Base-by-base conservation (phyloP, 2,797 vertebrate species). In the Peromyscus aztecus region DNA sequence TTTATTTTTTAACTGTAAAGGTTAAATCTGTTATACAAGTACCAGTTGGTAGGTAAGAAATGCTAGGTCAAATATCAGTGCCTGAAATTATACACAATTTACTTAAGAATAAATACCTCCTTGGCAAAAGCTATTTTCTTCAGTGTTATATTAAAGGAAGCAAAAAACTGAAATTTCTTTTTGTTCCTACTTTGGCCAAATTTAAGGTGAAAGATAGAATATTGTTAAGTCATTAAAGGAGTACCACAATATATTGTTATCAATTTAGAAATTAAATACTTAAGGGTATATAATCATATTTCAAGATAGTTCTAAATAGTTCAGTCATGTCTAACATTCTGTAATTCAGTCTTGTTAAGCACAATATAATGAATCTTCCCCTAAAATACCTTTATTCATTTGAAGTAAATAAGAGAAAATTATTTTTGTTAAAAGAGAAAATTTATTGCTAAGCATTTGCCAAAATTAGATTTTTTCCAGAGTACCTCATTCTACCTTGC, bases 1-100 rank as follows among this genome's bases (percentile, higher is more conserved):
- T 97, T 96, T 97, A 96, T 97, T 96, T 97, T 98, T 97, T 97
- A 97, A 96, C 46, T 98, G 94, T 97, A 97, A 98, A 97, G 97
- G 95, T 98, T 98, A 97, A 94, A 75, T 97, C 91, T 95, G 73
- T 94, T 92, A n/a, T 93, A 43, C 19, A 85, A 93, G 55, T 94
- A 95, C 95, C 94, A 91, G 46, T 34, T 96, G 90, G 91, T 95
- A 92, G 91, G 89, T 94, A 97, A 78, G 84, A 96, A 97, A 97
- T 97, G 91, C 97, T 98, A 94, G 96, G 82, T 96, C 55, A 96
- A 96, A 76, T 76, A 78, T 90, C 59, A 87, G 52, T 97, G 24
- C 52, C 97, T 94, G 80, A 88, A 96, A 89, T 93, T 94, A 63
- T 76, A 81, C 95, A 77, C 78, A 71, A 87, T 81, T 94, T 95